These are phyloP conservation scores for Caenorhabditis inopinata DNA, from an alignment of 1,140 invertebrate genomes.

Conservation along the genomic window DNA sequence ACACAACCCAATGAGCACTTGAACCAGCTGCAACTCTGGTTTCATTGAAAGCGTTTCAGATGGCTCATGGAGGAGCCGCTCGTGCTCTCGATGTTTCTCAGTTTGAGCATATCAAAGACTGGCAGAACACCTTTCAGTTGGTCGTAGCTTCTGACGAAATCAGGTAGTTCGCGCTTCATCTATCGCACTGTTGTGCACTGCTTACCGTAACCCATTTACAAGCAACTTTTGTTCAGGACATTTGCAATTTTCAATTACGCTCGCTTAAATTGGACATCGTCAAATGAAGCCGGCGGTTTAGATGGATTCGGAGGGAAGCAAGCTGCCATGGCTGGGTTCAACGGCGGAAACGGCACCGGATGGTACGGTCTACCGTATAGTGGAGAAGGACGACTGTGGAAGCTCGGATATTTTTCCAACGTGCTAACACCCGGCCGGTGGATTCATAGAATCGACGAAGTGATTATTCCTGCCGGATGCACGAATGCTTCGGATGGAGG, in stretches of 20 bases:
- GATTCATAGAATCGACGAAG: slow-evolving; percentile 90
- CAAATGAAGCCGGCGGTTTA: slow-evolving; percentile 71
- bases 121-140: slow-evolving; percentile 89
- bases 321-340: slow-evolving; percentile 77
- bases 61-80: slow-evolving; percentile 52
- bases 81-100: slow-evolving; percentile 51
- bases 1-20: too few relatives aligned
- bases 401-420: slow-evolving; percentile 48
- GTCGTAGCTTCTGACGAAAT: slow-evolving; percentile 88
- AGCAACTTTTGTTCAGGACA: slow-evolving; percentile 69
- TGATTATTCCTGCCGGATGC: slow-evolving; percentile 85
- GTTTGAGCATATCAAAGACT: slow-evolving; percentile 49
- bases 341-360: slow-evolving; percentile 87
- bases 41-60: neutral
- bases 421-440: slow-evolving; percentile 78
- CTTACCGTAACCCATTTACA: too few relatives aligned
- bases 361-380: slow-evolving; percentile 71
- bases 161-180: too few relatives aligned
- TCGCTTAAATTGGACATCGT: slow-evolving; percentile 80
- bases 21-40: neutral
- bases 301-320: slow-evolving; percentile 72
- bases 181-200: too few relatives aligned
- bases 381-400: slow-evolving; percentile 48
- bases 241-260: slow-evolving; percentile 92
- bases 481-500: slow-evolving; percentile 62